phyloP scores from a whole-genome alignment of 1,140 invertebrate species.

The Panagrolaimus sp. region DNA sequence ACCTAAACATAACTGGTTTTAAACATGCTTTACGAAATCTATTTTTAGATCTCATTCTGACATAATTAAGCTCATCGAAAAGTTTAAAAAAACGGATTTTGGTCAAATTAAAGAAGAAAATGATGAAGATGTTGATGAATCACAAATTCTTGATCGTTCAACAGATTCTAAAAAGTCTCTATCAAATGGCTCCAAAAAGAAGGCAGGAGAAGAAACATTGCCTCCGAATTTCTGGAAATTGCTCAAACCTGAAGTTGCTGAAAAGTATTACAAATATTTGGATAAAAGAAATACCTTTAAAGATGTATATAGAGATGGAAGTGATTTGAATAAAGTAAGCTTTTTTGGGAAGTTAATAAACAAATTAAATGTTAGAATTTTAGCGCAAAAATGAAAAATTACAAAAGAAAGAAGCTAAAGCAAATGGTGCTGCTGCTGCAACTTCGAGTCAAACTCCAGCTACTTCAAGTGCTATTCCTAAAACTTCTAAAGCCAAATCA shows the following conservation, averaged over 20 bases:
- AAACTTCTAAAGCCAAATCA: constrained; percentile 4
- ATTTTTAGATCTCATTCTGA: constrained; percentile 18
- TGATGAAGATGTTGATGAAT: neutral
- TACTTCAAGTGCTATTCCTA: neutral
- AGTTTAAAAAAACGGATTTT: neutral
- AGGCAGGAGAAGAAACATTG: neutral
- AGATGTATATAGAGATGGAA: constrained; percentile 4
- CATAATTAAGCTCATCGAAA: constrained; percentile 2
- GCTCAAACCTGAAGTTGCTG: neutral
- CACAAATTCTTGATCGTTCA: neutral
- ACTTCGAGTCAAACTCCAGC: neutral
- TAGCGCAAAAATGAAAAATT: constrained; percentile 13
- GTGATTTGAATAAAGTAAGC: constrained; percentile 37
- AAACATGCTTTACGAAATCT: neutral
- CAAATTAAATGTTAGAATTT: neutral
- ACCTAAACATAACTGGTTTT: no score
- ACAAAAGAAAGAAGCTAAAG: constrained; percentile 22
- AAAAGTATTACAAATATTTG: constrained; percentile 12
- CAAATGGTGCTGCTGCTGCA: neutral
- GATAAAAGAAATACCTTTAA: constrained; percentile 2
- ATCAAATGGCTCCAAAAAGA: neutral
- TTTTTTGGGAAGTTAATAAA: neutral
- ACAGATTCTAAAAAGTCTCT: neutral
- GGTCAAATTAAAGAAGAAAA: neutral
- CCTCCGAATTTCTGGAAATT: neutral